phyloP scores from a whole-genome alignment of 1,140 invertebrate genomes.

The Apis laboriosa region DNA sequence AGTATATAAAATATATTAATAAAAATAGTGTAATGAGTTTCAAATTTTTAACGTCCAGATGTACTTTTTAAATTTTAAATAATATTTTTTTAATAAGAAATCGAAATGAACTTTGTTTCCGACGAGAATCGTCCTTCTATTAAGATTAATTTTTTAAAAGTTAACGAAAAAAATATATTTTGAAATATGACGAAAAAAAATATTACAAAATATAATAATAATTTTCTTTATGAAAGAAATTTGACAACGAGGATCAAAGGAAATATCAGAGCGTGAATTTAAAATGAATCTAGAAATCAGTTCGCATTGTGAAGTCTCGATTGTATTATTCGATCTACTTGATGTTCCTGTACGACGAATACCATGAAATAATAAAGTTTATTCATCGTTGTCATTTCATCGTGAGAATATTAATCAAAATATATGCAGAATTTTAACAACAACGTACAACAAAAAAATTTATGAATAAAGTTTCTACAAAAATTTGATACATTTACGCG shows the following conservation, averaged over 20 bases:
- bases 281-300: background rate
- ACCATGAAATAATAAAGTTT: slow-evolving; percentile 3
- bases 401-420: background rate
- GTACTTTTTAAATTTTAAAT: no score
- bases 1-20: no score
- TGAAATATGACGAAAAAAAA: no score
- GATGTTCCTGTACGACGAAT: background rate
- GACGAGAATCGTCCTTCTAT: no score
- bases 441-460: background rate
- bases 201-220: no score
- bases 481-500: background rate
- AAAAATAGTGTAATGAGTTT: no score
- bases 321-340: background rate
- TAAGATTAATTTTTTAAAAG: no score
- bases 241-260: background rate
- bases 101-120: no score
- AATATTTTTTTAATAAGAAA: no score
- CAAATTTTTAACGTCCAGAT: no score
- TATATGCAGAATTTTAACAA: background rate
- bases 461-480: background rate
- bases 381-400: background rate
- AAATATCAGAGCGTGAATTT: slow-evolving; percentile 9
- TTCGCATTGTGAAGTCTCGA: background rate
- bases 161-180: no score
- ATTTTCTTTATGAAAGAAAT: background rate